Percentiles rank a stretch among this genome's conserved stretches.
These are phyloP conservation scores for Cydia amplana DNA, from an alignment of 1,140 invertebrate genomes.

Conservation along the genomic window DNA sequence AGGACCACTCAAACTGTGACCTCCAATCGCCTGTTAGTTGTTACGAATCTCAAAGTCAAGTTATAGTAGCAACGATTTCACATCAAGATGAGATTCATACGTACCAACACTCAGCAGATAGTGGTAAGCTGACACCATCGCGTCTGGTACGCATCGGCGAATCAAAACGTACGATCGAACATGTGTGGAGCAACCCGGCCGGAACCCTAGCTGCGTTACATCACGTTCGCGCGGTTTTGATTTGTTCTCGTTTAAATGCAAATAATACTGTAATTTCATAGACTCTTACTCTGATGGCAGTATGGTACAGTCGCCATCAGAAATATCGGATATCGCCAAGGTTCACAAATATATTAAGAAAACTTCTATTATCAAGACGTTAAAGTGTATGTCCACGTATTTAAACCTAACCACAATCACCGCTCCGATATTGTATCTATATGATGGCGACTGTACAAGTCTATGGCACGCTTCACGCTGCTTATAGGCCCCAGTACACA, in stretches of 20 bases:
- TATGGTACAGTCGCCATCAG: not conserved
- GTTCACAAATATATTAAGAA: too few species aligned
- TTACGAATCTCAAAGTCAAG: not conserved
- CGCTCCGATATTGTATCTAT: too few species aligned
- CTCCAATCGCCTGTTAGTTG: not conserved
- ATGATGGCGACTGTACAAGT: too few species aligned
- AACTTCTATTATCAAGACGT: too few species aligned
- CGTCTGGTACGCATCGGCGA: conserved; percentile 70
- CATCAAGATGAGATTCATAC: not conserved
- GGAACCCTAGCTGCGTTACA: conserved; percentile 20
- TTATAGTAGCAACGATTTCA: not conserved
- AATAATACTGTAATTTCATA: not conserved
- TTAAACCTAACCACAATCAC: too few species aligned
- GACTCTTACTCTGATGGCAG: not conserved
- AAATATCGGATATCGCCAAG: too few species aligned
- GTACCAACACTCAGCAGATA: conserved; percentile 37
- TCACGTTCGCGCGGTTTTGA: not conserved
- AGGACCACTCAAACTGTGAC: not conserved
- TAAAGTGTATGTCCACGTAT: too few species aligned
- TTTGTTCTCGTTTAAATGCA: not conserved
- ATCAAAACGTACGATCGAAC: conserved; percentile 69
- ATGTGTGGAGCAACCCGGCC: conserved; percentile 60
- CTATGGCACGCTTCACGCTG: too few species aligned
- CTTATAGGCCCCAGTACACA: too few species aligned
- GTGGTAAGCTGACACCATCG: conserved; percentile 66